Evolutionary conservation across 2,113 vertebrate genomes (phyloP), one percentile per base, ranked within the genome.

Genomic region (Gasterosteus nipponicus): DNA sequence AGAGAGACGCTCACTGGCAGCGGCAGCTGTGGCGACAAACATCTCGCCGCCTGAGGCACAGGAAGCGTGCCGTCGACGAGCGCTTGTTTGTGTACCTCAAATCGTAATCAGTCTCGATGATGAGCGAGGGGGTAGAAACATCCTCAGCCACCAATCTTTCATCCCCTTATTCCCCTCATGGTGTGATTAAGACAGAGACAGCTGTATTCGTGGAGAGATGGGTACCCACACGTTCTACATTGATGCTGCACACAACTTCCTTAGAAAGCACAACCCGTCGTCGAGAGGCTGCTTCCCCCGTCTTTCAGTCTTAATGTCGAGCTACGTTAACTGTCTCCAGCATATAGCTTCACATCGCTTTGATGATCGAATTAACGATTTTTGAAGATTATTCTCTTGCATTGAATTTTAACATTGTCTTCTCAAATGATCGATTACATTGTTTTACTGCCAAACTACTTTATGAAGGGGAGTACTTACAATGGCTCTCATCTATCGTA

Each of bases 71-170:
- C 7, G 12, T 69, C 57, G 54, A 42, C 31, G 11, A 75, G 64
- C n/a, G 61, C 61, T 63, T 62, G 38, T 66, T 82, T 78, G 63
- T 65, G 75, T 15, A 82, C 41, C 68, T 54, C 19, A 15, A 80
- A 86, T 88, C 78, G 59, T 69, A 83, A 90, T 86, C 54, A 86
- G 68, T 63, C 19, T 57, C 59, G 47, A 82, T 70, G 33, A 88
- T 70, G 78, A 89, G 66, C 31, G 7, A 31, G 54, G 44, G 42
- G 15, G 65, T 35, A 4, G 71, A 86, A 85, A 81, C 58, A 63
- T 83, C 73, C 76, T 29, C 58, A 81, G 64, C 74, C 58, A 65
- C 66, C 69, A 66, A 54, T 62, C 54, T 54, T 19, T 54, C 65
- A 71, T 47, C 60, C 51, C 9, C 71, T 29, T 31, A 75, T 49